Base-by-base conservation (phyloP, 2,888 invertebrate species). In the Tupiocoris notatus region DNA sequence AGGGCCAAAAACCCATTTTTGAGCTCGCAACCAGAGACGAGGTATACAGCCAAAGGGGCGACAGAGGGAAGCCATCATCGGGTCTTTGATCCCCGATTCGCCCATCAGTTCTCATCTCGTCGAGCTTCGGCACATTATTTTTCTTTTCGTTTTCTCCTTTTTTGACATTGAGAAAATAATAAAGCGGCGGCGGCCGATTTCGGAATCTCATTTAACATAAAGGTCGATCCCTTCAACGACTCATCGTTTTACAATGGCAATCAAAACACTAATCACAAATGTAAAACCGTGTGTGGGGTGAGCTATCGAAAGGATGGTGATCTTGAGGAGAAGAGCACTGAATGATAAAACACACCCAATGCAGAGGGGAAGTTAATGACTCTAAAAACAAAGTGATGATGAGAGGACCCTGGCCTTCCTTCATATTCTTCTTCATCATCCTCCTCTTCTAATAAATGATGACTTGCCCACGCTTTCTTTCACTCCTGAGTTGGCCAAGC, bases 291-390 rank as follows among this genome's bases (percentile, higher is more conserved):
- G 57, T 39, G 39, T 39, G 39, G 39, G 39, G 39, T 7, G 23
- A 23, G 59, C 7, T n/a, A n/a, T n/a, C n/a, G n/a, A n/a, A n/a
- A n/a, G n/a, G n/a, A n/a, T n/a, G n/a, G n/a, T n/a, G n/a, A n/a
- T n/a, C n/a, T n/a, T n/a, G n/a, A n/a, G n/a, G 59, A 12, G 25
- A 23, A 21, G n/a, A 39, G 23, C 9, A 61, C 23, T 61, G 62
- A 25, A 61, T 65, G 73, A 54, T 75, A 67, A 66, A 7, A 39
- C 39, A 39, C 39, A 39, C 39, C 39, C 39, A 66, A 66, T 75
- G 66, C 67, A 12, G 39, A 61, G 17, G 67, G n/a, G 54, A 75
- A 75, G 66, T 75, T 75, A 75, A 75, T 75, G 75, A 75, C 75
- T 67, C 59, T 75, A 66, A 67, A 75, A 58, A 75, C 66, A 24